These are phyloP conservation scores for Pluvialis apricaria DNA, from an alignment of 2,113 vertebrate genomes.

Conservation along the genomic window DNA sequence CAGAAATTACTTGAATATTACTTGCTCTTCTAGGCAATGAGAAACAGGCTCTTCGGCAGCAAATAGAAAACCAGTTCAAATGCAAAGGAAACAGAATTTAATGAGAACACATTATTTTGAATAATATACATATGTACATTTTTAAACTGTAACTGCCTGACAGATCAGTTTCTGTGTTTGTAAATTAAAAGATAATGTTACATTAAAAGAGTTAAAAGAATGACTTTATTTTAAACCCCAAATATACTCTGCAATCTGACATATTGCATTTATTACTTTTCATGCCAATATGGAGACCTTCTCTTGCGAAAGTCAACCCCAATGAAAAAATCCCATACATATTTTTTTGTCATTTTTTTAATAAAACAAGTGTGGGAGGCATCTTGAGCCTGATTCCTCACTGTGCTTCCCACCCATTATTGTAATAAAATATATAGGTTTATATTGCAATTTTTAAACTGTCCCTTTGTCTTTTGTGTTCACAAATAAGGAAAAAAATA, in stretches of 20 bases:
- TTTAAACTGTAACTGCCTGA: neutral
- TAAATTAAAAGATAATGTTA: neutral
- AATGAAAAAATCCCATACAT: neutral
- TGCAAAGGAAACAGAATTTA: conserved; percentile 20
- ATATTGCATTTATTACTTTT: neutral
- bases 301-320: neutral
- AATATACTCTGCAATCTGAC: neutral
- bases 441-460: neutral
- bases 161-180: neutral
- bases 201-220: neutral
- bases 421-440: neutral
- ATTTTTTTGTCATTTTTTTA: neutral
- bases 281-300: neutral
- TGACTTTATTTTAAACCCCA: neutral
- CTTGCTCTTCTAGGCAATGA: neutral
- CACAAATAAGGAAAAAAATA: neutral
- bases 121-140: neutral
- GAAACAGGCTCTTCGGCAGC: neutral
- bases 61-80: neutral
- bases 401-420: neutral
- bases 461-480: neutral
- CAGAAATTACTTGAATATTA: neutral
- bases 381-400: neutral
- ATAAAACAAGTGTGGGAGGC: neutral
- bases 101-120: neutral